Conservation (phyloP, 1,140 invertebrate species). For the Myzus persicae region DNA sequence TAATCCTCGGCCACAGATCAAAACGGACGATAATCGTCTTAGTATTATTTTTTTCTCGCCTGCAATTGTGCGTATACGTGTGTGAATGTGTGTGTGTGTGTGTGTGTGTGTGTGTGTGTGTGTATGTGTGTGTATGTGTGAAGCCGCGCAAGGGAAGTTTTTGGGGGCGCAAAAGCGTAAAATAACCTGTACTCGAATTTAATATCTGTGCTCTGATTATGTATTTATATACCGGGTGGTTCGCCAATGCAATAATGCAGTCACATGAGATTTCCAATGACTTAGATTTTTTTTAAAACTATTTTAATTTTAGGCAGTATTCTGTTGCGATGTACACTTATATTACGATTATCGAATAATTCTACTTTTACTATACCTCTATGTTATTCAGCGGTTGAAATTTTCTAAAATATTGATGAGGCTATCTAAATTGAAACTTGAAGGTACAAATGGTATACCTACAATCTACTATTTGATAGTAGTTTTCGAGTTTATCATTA, state of each 20-base stretch:
- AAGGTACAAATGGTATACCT: no score
- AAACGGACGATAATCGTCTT: not conserved
- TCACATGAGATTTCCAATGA: no score
- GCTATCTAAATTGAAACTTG: no score
- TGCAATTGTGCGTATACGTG: not conserved
- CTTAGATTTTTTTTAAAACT: not conserved
- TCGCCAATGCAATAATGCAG: not conserved
- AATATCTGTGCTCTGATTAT: not conserved
- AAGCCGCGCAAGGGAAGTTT: no score
- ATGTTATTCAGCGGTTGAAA: not conserved
- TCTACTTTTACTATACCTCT: not conserved
- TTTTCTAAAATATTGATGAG: no score
- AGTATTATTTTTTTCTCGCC: slow-evolving; percentile 19
- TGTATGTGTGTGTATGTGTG: not conserved
- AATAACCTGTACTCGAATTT: not conserved
- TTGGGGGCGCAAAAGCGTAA: not conserved
- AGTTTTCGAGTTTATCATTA: no score
- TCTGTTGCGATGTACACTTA: not conserved
- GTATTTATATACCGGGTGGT: not conserved
- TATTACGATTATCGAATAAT: no score
- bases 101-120: not conserved
- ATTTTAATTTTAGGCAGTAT: not conserved
- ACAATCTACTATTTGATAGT: no score
- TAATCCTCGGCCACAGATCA: slow-evolving; percentile 27
- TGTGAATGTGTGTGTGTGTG: no score